phyloP scores from a whole-genome alignment of 2,797 vertebrate species.

The Simalia tracyae region DNA sequence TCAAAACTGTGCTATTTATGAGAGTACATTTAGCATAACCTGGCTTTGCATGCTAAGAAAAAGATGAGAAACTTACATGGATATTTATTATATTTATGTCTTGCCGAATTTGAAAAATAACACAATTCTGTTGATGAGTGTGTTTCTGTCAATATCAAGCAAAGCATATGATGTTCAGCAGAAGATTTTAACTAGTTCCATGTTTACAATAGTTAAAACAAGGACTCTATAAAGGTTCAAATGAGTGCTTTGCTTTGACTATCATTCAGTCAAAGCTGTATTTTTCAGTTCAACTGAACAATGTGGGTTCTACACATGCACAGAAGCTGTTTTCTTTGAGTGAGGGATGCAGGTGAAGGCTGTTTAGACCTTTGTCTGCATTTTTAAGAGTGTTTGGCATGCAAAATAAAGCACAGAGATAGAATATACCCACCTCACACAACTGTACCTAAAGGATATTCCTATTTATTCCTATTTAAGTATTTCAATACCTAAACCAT shows the following conservation, averaged over 20 bases:
- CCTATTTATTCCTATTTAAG: not conserved
- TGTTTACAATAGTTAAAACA: not conserved
- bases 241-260: not conserved
- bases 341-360: too few species aligned
- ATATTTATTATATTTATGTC: not conserved
- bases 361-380: too few species aligned
- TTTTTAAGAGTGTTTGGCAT: too few species aligned
- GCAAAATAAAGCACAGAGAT: too few species aligned
- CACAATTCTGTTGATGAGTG: slow-evolving; percentile 15
- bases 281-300: not conserved
- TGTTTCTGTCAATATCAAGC: slow-evolving; percentile 4
- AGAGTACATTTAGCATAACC: slow-evolving; percentile 17
- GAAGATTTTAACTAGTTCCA: slow-evolving; percentile 9
- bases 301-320: too few species aligned
- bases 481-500: slow-evolving; percentile 4
- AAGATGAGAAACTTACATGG: slow-evolving; percentile 45
- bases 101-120: slow-evolving; percentile 14
- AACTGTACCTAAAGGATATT: too few species aligned
- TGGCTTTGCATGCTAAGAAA: slow-evolving; percentile 30
- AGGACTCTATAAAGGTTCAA: not conserved
- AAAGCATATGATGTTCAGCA: not conserved
- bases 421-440: too few species aligned
- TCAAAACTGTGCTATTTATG: not conserved
- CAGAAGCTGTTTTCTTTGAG: too few species aligned
- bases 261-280: not conserved